Percentiles rank a stretch among this genome's conserved stretches.
Conservation (phyloP, 2,113 vertebrate species). For the Poecile atricapillus region DNA sequence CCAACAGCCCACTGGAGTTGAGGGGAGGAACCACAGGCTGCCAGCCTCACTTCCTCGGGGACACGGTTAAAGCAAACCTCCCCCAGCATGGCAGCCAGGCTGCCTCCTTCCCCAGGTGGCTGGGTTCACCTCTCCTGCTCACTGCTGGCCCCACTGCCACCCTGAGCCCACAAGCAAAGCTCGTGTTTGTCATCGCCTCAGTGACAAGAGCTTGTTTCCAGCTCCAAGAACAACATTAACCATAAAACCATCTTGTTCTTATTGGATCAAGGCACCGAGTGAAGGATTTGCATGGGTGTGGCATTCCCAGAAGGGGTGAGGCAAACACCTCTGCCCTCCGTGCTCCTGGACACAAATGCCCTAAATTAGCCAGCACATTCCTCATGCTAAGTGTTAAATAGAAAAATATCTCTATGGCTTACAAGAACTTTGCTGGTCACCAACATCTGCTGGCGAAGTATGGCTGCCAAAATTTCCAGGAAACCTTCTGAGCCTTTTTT, state of each 20-base stretch:
- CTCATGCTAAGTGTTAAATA: background rate
- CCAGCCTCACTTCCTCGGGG: background rate
- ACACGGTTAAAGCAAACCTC: background rate
- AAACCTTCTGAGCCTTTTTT: background rate
- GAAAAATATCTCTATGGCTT: background rate
- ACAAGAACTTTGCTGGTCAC: background rate
- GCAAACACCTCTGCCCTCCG: background rate
- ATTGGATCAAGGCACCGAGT: background rate
- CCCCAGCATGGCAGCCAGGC: background rate
- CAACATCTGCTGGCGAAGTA: background rate
- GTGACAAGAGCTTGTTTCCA: accelerated
- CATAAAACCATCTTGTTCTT: background rate
- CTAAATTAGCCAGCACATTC: background rate
- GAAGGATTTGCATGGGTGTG: background rate
- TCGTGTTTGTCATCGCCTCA: accelerated
- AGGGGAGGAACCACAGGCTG: background rate
- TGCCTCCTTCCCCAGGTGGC: background rate
- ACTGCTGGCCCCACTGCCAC: background rate
- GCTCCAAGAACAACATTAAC: background rate
- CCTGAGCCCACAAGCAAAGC: background rate
- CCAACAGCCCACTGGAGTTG: background rate
- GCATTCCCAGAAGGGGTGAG: slow-evolving; percentile 13
- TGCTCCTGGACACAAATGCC: background rate
- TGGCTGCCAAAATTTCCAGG: slow-evolving; percentile 4
- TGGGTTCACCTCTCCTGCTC: background rate